Conservation (phyloP, 37 sponge, comb jelly and placozoan genomes). For the Eunapius fragilis region DNA sequence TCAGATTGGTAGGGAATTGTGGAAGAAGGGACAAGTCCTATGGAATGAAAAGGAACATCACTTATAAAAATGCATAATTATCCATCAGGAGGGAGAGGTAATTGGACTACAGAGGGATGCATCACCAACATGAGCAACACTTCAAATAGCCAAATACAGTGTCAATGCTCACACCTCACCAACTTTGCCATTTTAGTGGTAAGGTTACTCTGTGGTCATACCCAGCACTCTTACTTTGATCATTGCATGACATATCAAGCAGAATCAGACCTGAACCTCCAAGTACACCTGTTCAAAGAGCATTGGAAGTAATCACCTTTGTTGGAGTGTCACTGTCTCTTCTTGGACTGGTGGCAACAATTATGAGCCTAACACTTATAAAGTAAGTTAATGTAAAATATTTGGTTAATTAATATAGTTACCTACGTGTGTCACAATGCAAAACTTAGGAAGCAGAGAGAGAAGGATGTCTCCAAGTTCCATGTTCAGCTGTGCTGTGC, state of each 20-base stretch:
- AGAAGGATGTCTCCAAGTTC: slow-evolving; percentile 20
- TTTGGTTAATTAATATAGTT: too few relatives aligned
- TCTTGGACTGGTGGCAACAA: slow-evolving; percentile 16
- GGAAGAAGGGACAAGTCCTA: too few relatives aligned
- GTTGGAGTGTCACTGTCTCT: slow-evolving; percentile 38
- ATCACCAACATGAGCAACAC: background rate
- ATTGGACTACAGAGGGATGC: slow-evolving; percentile 45
- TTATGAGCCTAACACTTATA: slow-evolving; percentile 20
- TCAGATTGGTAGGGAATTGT: too few relatives aligned
- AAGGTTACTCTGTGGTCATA: too few relatives aligned
- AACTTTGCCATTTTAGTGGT: slow-evolving; percentile 74
- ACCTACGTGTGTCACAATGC: too few relatives aligned
- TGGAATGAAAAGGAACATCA: too few relatives aligned
- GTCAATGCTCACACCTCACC: slow-evolving; percentile 61
- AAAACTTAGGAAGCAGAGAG: slow-evolving; percentile 15
- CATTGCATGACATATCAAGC: background rate
- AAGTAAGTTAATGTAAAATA: too few relatives aligned
- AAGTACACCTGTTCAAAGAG: background rate
- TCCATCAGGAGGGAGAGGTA: slow-evolving; percentile 5
- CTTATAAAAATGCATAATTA: too few relatives aligned
- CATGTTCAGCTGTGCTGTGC: slow-evolving; percentile 49
- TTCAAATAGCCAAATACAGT: background rate
- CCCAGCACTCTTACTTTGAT: too few relatives aligned
- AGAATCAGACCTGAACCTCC: background rate
- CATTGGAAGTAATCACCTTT: slow-evolving; percentile 3